Evolutionary conservation across 2,113 vertebrate species (phyloP), one percentile per base, ranked within the genome.

Genomic region (Mohoua ochrocephala): DNA sequence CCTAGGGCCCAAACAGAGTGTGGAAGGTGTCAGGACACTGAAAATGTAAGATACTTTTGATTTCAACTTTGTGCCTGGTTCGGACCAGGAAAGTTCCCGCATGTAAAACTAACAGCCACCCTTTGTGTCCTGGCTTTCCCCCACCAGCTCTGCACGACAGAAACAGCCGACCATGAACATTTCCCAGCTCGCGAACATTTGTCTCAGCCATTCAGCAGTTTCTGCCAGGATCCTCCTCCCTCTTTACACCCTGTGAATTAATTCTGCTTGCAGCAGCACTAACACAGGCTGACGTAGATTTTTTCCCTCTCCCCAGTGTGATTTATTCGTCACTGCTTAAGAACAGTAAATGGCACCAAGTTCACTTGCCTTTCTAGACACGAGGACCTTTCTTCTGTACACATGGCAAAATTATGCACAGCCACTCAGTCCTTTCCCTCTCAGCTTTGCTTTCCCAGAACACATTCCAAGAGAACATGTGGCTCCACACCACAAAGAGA

Each of bases 261-360:
- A 96, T 96, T 93, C 92, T 93, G 91, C 96, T 94, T 96, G 92
- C 56, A 93, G 83, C 91, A 96, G 91, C 95, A 92, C 91, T 96
- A 91, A 60, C 68, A 67, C n/a, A 60, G 52, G 83, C 69, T 93
- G 93, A 91, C 0, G 10, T 49, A 23, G 42, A 19, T 42, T 92
- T 91, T 86, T 86, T 89, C 17, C 59, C 61, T 47, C 49, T 77
- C 44, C 16, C 68, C 41, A 37, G 9, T 8, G 44, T 39, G 47
- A 95, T 60, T 78, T 92, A 92, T 49, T 89, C 0, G 0, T 71
- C 73, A 71, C 49, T 33, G 64, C 76, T 91, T 75, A 90, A 90
- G 63, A 93, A 65, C 19, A 84, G 73, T 65, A 83, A 73, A 80
- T 19, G 59, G 50, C 60, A 84, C 7, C 4, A 7, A 64, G 60